Evolutionary conservation across 2,888 invertebrate species (phyloP).

Genomic region (Gisinianus flammeolus): DNA sequence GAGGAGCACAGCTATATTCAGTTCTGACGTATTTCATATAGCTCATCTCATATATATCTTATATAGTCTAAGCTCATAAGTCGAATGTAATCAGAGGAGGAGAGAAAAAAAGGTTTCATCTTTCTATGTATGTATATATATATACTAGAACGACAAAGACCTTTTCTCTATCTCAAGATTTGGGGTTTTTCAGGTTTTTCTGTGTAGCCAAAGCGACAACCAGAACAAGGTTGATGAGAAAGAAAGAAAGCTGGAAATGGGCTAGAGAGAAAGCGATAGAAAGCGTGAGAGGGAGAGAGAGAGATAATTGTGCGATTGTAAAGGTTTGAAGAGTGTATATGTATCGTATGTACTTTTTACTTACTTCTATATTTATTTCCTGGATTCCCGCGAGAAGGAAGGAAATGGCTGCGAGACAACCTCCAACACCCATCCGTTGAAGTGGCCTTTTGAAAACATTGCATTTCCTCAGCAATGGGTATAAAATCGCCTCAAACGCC

Average conservation of each 20-base stretch:
- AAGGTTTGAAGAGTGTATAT: too few species aligned
- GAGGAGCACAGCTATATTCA: neutral
- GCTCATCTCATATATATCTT: too few species aligned
- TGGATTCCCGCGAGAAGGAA: conserved; percentile 89
- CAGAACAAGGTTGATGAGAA: neutral
- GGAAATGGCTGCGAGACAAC: conserved; percentile 80
- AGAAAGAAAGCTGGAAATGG: neutral
- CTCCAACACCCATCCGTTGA: conserved; percentile 86
- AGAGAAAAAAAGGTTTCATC: neutral
- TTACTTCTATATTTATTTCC: conserved; percentile 76
- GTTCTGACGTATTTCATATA: conserved; percentile 13
- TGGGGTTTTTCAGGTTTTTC: too few species aligned
- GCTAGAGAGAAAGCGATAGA: conserved; percentile 3
- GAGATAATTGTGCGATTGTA: too few species aligned
- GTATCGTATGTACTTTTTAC: too few species aligned
- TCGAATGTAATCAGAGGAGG: neutral
- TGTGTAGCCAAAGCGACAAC: neutral
- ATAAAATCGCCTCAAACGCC: conserved; percentile 63
- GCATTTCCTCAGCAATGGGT: conserved; percentile 70
- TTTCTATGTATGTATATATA: neutral
- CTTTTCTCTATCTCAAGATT: neutral
- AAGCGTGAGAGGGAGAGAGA: neutral
- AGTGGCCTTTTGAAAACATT: conserved; percentile 76
- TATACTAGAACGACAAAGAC: neutral
- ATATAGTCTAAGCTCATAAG: neutral